phyloP scores from a whole-genome alignment of 2,888 invertebrate genomes.

The Zelleria hepariella region DNA sequence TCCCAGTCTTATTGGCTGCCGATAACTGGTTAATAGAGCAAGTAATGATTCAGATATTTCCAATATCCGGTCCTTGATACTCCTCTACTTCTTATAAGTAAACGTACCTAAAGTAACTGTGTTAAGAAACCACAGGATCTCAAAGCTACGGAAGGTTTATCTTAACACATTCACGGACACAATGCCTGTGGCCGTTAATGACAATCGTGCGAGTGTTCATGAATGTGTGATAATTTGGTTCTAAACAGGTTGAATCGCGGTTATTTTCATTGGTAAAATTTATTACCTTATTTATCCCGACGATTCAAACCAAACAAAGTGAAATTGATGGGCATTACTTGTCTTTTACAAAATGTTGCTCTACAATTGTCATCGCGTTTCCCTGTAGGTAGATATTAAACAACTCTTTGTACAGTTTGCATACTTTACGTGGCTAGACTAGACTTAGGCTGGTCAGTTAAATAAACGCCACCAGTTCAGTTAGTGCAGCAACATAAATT shows the following conservation, averaged over 20 bases:
- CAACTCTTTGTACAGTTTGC: background rate
- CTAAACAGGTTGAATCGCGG: too few species aligned
- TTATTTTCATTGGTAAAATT: too few species aligned
- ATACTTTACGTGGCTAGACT: background rate
- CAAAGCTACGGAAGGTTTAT: background rate
- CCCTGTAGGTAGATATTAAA: background rate
- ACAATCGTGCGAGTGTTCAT: too few species aligned
- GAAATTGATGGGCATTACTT: too few species aligned
- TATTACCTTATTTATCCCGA: too few species aligned
- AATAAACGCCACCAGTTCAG: slow-evolving; percentile 15
- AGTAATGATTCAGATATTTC: slow-evolving; percentile 25
- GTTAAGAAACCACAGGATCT: background rate
- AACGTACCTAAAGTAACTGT: background rate
- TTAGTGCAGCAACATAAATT: slow-evolving; percentile 39
- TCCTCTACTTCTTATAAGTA: background rate
- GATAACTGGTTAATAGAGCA: background rate
- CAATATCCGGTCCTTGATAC: slow-evolving; percentile 24
- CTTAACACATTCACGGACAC: too few species aligned
- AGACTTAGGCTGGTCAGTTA: background rate
- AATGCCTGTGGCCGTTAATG: too few species aligned
- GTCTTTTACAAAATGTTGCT: too few species aligned
- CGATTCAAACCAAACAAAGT: too few species aligned
- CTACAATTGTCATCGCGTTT: too few species aligned
- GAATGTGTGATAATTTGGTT: too few species aligned
- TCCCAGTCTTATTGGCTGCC: background rate